Percentiles rank a stretch among this genome's conserved stretches.
These are phyloP conservation scores for Hoplostethus mediterraneus DNA, from an alignment of 2,797 vertebrate species.

Conservation along the genomic window DNA sequence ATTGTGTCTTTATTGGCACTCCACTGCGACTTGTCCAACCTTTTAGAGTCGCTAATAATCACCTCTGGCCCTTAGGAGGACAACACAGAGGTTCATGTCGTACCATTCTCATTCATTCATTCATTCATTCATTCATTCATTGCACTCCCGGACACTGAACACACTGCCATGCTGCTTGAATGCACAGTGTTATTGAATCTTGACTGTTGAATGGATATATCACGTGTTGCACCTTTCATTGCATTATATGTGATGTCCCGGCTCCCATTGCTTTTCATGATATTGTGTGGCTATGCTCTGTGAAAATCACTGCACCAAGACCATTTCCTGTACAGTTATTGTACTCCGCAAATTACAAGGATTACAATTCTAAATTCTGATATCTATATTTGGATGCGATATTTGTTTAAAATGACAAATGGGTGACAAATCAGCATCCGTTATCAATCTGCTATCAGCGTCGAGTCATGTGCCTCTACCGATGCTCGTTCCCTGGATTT, in stretches of 20 bases:
- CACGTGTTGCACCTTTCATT: background rate
- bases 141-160: too few species aligned
- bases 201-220: constrained; percentile 1
- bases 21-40: constrained; percentile 62
- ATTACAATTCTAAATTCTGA: constrained; percentile 1
- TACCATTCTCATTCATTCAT: constrained; percentile 38
- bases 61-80: constrained; percentile 39
- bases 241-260: background rate
- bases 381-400: background rate
- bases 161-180: too few species aligned
- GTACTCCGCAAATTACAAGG: background rate
- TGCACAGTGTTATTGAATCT: background rate
- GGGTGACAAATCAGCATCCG: background rate
- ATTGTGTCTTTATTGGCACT: constrained; percentile 71
- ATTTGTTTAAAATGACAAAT: too few species aligned
- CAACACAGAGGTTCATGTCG: constrained; percentile 36
- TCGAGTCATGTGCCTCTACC: constrained; percentile 12
- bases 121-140: background rate
- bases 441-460: background rate
- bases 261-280: too few species aligned
- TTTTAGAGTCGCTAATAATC: constrained; percentile 73
- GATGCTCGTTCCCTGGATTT: constrained; percentile 26
- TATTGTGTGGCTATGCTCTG: too few species aligned
- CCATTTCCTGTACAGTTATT: background rate
- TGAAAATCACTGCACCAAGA: too few species aligned